phyloP scores from a whole-genome alignment of 2,888 invertebrate species.

The Rhogogaster chlorosoma region DNA sequence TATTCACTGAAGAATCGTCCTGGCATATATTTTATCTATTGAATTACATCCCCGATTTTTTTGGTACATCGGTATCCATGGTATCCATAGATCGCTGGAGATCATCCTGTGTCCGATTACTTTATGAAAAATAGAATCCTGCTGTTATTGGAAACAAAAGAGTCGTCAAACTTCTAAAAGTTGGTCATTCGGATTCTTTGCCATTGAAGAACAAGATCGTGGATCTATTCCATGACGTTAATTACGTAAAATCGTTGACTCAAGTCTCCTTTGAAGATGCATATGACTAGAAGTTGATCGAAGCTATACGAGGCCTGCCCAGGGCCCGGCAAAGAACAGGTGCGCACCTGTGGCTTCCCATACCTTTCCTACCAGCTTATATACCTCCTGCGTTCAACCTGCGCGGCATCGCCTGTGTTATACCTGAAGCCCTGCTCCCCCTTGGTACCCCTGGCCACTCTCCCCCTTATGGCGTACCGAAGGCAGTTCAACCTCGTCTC shows the following conservation, averaged over 20 bases:
- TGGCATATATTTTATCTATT: background rate
- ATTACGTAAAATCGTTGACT: background rate
- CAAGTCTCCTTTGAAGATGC: background rate
- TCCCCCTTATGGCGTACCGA: conserved; percentile 79
- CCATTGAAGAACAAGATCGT: background rate
- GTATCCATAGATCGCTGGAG: background rate
- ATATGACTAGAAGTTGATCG: background rate
- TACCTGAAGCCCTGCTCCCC: conserved; percentile 77
- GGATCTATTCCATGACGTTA: background rate
- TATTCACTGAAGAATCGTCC: background rate
- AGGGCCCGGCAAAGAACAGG: conserved; percentile 54
- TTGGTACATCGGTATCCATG: background rate
- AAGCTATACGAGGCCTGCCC: background rate
- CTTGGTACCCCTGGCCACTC: conserved; percentile 83
- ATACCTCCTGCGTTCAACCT: conserved; percentile 74
- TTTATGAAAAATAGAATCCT: background rate
- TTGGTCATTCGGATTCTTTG: background rate
- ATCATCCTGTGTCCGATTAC: background rate
- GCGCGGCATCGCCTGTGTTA: conserved; percentile 61
- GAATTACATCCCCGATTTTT: background rate
- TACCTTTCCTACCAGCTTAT: conserved; percentile 63
- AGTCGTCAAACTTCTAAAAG: background rate
- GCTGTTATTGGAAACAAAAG: background rate
- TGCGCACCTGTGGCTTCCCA: conserved; percentile 72
- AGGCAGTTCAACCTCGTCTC: conserved; percentile 73